phyloP scores from a whole-genome alignment of 2,113 vertebrate species.

The Campylorhamphus procurvoides region DNA sequence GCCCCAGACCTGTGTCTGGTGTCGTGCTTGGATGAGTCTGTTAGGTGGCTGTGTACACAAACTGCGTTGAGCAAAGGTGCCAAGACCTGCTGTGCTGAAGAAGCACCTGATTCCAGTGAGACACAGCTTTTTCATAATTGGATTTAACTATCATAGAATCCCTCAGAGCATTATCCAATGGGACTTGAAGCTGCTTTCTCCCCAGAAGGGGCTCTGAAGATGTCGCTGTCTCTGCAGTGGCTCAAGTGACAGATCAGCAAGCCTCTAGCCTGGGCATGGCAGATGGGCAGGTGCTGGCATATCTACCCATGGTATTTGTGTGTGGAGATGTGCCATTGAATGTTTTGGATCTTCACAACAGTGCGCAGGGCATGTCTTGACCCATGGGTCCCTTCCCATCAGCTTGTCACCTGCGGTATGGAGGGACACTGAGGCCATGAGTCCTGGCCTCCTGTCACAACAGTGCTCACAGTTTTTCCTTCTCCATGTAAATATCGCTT shows the following conservation, averaged over 20 bases:
- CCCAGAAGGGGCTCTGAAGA: not conserved
- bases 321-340: not conserved
- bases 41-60: fast-evolving
- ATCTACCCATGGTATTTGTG: not conserved
- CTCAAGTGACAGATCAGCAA: not conserved
- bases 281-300: not conserved
- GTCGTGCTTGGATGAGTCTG: fast-evolving
- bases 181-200: not conserved
- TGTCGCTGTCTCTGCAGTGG: not conserved
- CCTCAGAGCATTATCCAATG: not conserved
- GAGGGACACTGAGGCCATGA: not conserved
- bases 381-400: not conserved
- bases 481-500: not conserved
- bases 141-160: not conserved
- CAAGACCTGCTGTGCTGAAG: not conserved
- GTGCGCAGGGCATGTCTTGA: not conserved
- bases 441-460: not conserved
- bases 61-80: fast-evolving
- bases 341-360: not conserved
- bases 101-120: not conserved
- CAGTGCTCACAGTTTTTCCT: not conserved
- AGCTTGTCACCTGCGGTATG: not conserved
- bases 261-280: not conserved
- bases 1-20: fast-evolving
- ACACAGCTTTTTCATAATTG: not conserved